Base-by-base conservation (phyloP, 2,888 invertebrate genomes). In the Heteropelma amictum region DNA sequence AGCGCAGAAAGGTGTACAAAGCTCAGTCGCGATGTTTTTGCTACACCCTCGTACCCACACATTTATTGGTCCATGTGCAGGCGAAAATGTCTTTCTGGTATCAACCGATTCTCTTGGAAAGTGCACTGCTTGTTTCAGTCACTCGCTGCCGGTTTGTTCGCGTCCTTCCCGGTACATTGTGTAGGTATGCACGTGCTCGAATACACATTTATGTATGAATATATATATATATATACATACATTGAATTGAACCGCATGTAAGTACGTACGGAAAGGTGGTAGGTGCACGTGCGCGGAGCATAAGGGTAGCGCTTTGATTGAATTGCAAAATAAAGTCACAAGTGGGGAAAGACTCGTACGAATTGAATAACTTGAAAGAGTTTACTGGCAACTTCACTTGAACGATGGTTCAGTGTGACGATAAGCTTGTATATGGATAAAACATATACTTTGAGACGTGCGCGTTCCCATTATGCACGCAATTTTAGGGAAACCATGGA, bases 301-400 rank as follows among this genome's bases (percentile, higher is more conserved):
- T 76, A 67, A 74, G 65, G 71, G 76, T 65, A 65, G 76, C 63
- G 67, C 69, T n/a, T 80, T 81, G 81, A 82, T 83, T 81, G 81
- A 83, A 83, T 82, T 80, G 82, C 80, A 80, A 81, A 83, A 81
- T 82, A 82, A 82, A 82, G 81, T 81, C 81, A 80, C 82, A 81
- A 82, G 80, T 79, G 81, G 80, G 79, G 79, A 80, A 80, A 79
- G 73, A 28, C 72, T 65, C 63, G 72, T 74, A 76, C 78, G 79
- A 82, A 82, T 82, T 81, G 82, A 83, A 83, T 82, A 82, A 82
- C 78, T 82, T 81, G 72, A 80, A 78, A 78, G 79, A 82, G 81
- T 83, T 81, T 81, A 79, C 76, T 74, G 73, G 67, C 76, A 77
- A 70, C 72, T 73, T 74, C 72, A 65, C 77, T 70, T 42, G 63